Evolutionary conservation across 2,888 invertebrate genomes (phyloP).

Genomic region (Drosophila lacicola): DNA sequence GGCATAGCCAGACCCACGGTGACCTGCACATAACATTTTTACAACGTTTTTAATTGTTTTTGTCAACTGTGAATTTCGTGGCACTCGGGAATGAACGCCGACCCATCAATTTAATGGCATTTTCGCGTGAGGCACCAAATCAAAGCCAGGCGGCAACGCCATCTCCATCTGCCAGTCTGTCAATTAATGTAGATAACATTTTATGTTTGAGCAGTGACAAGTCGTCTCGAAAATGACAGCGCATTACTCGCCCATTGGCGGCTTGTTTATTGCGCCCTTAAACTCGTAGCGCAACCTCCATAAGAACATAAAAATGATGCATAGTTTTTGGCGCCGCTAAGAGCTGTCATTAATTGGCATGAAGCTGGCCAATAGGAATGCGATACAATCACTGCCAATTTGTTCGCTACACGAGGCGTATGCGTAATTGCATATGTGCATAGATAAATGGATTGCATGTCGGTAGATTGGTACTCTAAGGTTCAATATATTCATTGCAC

Average conservation of each 20-base stretch:
- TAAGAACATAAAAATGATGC: constrained; percentile 52
- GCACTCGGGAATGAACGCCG: constrained; percentile 37
- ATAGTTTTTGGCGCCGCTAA: constrained; percentile 53
- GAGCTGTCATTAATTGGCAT: constrained; percentile 61
- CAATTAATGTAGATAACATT: constrained; percentile 79
- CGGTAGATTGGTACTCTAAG: background rate
- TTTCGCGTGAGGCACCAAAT: constrained; percentile 71
- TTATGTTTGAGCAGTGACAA: constrained; percentile 76
- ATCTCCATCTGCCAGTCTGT: constrained; percentile 41
- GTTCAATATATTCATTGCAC: background rate
- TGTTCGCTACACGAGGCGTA: constrained; percentile 35
- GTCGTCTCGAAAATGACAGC: constrained; percentile 64
- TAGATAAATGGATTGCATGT: constrained; percentile 13
- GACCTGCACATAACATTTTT: constrained; percentile 75
- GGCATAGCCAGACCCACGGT: constrained; percentile 9
- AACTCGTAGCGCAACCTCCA: constrained; percentile 46
- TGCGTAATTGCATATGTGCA: constrained; percentile 39
- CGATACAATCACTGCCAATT: constrained; percentile 48
- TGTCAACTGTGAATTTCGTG: constrained; percentile 68
- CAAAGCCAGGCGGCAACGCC: constrained; percentile 51
- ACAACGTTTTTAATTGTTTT: constrained; percentile 78
- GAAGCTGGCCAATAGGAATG: constrained; percentile 22
- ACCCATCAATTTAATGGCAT: constrained; percentile 76
- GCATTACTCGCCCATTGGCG: constrained; percentile 73
- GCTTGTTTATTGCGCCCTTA: constrained; percentile 69